Evolutionary conservation across 2,113 vertebrate species (phyloP).

Genomic region (Paedocypris sp.): DNA sequence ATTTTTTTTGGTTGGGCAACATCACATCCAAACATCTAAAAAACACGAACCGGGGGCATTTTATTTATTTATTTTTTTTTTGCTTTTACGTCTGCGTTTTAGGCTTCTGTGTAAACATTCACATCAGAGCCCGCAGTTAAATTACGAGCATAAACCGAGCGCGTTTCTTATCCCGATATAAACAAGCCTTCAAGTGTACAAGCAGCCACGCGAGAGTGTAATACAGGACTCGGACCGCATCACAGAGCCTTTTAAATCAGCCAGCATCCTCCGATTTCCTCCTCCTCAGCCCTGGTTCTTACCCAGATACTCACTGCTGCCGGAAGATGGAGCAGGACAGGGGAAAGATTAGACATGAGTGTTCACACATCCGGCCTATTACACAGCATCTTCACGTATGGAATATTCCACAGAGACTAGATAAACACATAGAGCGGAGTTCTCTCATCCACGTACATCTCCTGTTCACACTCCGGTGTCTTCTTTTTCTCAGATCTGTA

Average conservation of each 20-base stretch:
- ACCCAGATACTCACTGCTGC: not conserved
- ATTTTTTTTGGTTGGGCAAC: too few relatives aligned
- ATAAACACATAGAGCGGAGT: not conserved
- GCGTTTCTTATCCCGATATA: too few relatives aligned
- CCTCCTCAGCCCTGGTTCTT: not conserved
- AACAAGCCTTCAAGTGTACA: too few relatives aligned
- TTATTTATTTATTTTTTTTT: too few relatives aligned
- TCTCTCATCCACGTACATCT: not conserved
- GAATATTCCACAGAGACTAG: constrained; percentile 15
- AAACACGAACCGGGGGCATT: too few relatives aligned
- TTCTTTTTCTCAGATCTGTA: not conserved
- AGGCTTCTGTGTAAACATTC: too few relatives aligned
- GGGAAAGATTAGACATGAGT: constrained; percentile 12
- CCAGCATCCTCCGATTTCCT: not conserved
- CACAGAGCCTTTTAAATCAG: constrained; percentile 5
- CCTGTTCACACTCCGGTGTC: not conserved
- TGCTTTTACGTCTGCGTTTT: too few relatives aligned
- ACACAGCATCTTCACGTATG: constrained; percentile 16
- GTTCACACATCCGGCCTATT: constrained; percentile 16
- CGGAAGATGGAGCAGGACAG: not conserved
- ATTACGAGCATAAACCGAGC: too few relatives aligned
- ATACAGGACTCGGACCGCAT: not conserved
- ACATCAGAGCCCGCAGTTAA: too few relatives aligned
- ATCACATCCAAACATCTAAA: too few relatives aligned
- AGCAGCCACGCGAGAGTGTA: not conserved